These are phyloP conservation scores for Paramormyrops hopkinsi DNA, from an alignment of 2,797 vertebrate genomes.

Conservation along the genomic window DNA sequence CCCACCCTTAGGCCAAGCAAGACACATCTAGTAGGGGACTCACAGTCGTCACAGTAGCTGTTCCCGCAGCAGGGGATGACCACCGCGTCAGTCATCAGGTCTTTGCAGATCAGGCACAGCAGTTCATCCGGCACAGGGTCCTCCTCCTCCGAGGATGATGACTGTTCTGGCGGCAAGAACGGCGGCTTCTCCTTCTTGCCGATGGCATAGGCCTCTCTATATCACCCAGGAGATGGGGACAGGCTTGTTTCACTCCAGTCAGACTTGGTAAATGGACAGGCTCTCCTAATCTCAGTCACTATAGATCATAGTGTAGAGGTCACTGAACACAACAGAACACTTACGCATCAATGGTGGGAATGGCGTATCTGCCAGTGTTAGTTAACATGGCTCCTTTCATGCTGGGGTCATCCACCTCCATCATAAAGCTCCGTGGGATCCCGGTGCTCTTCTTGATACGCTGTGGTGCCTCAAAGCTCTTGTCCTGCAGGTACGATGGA, in stretches of 20 bases:
- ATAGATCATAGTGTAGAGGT: background rate
- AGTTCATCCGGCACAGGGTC: conserved; percentile 84
- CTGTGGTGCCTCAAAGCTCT: conserved; percentile 76
- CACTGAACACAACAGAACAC: conserved; percentile 38
- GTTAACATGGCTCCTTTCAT: conserved; percentile 96
- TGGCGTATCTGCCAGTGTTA: conserved; percentile 87
- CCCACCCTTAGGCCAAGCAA: background rate
- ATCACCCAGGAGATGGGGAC: background rate
- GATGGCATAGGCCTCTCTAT: conserved; percentile 84
- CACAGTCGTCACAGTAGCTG: conserved; percentile 98
- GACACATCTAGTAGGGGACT: conserved; percentile 48
- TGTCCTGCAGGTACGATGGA: conserved; percentile 67
- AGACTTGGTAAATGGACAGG: background rate
- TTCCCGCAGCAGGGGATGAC: conserved; percentile 97
- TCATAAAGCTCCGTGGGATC: conserved; percentile 95
- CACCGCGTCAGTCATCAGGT: conserved; percentile 87
- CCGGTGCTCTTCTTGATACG: conserved; percentile 94
- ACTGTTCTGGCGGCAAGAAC: conserved; percentile 72
- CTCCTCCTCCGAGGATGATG: conserved; percentile 70
- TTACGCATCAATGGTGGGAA: conserved; percentile 94
- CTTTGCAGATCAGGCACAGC: conserved; percentile 86
- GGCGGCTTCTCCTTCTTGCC: conserved; percentile 96
- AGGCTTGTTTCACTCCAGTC: background rate
- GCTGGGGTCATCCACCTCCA: conserved; percentile 90
- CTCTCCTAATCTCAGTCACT: background rate